phyloP scores from a whole-genome alignment of 2,113 vertebrate species.

The Zonotrichia leucophrys region DNA sequence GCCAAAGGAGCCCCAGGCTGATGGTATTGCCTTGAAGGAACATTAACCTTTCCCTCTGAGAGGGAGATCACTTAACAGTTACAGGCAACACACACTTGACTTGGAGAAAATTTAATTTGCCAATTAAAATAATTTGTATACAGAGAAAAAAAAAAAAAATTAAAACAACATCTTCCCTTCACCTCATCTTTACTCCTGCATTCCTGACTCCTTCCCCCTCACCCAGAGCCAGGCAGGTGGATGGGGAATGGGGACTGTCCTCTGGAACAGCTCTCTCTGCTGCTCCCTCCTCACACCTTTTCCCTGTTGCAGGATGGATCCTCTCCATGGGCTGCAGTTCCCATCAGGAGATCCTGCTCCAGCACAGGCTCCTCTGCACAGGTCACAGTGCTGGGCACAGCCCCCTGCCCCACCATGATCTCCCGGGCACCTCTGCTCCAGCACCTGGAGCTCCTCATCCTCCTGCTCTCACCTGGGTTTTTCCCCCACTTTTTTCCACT shows the following conservation, averaged over 20 bases:
- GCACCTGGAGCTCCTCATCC: neutral
- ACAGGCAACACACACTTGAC: neutral
- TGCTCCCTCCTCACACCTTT: neutral
- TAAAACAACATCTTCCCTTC: neutral
- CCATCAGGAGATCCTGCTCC: neutral
- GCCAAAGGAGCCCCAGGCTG: neutral
- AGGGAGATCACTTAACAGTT: neutral
- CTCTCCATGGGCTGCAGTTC: neutral
- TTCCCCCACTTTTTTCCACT: neutral
- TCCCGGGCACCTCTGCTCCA: neutral
- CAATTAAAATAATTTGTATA: neutral
- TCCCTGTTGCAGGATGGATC: neutral
- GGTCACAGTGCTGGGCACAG: neutral
- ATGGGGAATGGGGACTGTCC: neutral
- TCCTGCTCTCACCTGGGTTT: neutral
- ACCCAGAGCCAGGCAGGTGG: fast-evolving
- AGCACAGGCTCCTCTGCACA: neutral
- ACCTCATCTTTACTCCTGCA: neutral
- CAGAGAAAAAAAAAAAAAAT: neutral
- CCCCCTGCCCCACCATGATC: neutral
- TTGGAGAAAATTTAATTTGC: neutral
- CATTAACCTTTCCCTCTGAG: neutral
- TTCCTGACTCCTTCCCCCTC: neutral
- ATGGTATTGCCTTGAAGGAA: neutral
- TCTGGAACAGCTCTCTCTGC: neutral